These are phyloP conservation scores for Acrobasis repandana DNA, from an alignment of 2,888 invertebrate genomes.

Conservation along the genomic window DNA sequence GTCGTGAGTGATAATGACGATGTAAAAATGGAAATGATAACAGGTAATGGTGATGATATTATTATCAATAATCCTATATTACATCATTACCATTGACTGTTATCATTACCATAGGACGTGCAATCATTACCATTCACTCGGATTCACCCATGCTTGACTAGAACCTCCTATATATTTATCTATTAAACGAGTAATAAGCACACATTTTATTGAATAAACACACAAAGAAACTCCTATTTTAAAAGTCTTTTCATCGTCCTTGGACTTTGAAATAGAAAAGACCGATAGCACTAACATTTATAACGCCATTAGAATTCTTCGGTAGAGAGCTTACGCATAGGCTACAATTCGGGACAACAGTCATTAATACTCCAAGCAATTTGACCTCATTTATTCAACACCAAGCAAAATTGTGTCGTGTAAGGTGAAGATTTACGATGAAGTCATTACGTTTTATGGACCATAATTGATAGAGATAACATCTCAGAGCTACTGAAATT, in stretches of 20 bases:
- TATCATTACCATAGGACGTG: too few relatives aligned
- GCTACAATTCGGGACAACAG: slow-evolving; percentile 47
- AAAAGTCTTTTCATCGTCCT: not conserved
- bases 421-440: slow-evolving; percentile 79
- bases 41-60: too few relatives aligned
- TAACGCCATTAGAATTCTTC: slow-evolving; percentile 26
- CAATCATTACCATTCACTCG: too few relatives aligned
- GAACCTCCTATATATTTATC: too few relatives aligned
- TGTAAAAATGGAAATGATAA: too few relatives aligned
- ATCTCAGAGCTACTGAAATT: slow-evolving; percentile 74
- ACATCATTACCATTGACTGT: too few relatives aligned
- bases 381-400: slow-evolving; percentile 76
- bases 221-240: not conserved
- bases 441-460: slow-evolving; percentile 81
- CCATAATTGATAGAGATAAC: slow-evolving; percentile 81
- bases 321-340: slow-evolving; percentile 28
- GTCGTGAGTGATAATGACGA: too few relatives aligned
- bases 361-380: slow-evolving; percentile 67
- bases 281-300: slow-evolving; percentile 1
- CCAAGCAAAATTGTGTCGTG: slow-evolving; percentile 77
- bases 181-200: too few relatives aligned
- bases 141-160: too few relatives aligned
- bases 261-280: slow-evolving; percentile 6
- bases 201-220: not conserved
- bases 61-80: too few relatives aligned